A percentile compares a stretch with the other conserved stretches of the same genome.
These are phyloP conservation scores for Phenganax marumi DNA, from an alignment of 92 coral and sea anemone genomes.

Conservation along the genomic window DNA sequence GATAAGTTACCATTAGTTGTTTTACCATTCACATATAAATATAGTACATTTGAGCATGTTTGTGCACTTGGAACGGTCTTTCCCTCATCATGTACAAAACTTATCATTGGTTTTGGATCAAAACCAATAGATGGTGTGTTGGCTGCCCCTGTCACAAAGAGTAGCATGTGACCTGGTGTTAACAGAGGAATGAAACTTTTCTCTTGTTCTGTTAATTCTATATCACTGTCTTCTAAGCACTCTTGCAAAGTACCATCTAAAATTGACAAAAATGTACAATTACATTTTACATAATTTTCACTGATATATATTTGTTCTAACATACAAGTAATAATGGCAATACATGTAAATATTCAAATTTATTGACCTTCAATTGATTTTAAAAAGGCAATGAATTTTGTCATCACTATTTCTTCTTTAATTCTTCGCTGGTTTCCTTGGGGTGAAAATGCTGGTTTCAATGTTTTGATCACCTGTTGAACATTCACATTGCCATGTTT, in stretches of 20 bases:
- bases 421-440: conserved; percentile 50
- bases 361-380: conserved; percentile 46
- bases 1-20: conserved; percentile 33
- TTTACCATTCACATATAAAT: conserved; percentile 53
- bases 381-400: conserved; percentile 55
- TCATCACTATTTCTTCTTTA: conserved; percentile 52
- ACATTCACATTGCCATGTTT: conserved; percentile 40
- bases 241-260: conserved; percentile 62
- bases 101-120: conserved; percentile 54
- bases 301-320: neutral
- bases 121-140: conserved; percentile 55
- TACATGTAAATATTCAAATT: neutral
- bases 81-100: conserved; percentile 56
- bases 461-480: conserved; percentile 35
- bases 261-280: conserved; percentile 19
- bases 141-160: conserved; percentile 62
- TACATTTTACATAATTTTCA: conserved; percentile 17
- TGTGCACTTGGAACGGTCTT: conserved; percentile 59
- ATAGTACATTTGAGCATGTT: conserved; percentile 57
- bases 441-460: conserved; percentile 53
- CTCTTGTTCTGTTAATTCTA: conserved; percentile 59
- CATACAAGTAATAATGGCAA: conserved; percentile 9
- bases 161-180: conserved; percentile 56
- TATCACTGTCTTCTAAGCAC: conserved; percentile 49
- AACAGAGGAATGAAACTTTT: conserved; percentile 51